A percentile compares a stretch with the other conserved stretches of the same genome.
These are phyloP conservation scores for Platycnemis pennipes DNA, from an alignment of 2,888 invertebrate species.

Conservation along the genomic window DNA sequence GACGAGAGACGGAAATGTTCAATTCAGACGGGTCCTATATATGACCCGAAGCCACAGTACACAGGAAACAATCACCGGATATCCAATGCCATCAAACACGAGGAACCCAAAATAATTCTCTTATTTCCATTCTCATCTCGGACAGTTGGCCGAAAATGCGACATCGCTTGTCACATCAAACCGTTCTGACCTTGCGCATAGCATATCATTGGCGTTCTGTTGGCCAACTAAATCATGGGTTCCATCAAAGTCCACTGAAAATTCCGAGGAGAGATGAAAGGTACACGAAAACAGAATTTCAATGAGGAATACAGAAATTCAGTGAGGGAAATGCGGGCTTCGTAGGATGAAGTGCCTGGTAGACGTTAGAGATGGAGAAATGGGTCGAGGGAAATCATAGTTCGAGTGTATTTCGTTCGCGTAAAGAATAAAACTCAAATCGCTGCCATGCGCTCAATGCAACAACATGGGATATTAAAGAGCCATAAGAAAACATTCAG, in stretches of 20 bases:
- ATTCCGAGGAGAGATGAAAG: neutral
- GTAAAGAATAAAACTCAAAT: too few species aligned
- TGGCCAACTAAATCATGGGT: neutral
- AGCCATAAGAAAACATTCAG: too few species aligned
- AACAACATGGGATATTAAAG: too few species aligned
- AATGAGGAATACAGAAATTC: neutral
- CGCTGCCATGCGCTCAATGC: too few species aligned
- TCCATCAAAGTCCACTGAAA: neutral
- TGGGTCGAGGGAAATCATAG: too few species aligned
- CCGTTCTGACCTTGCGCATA: neutral
- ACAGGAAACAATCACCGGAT: neutral
- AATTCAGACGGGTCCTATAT: neutral
- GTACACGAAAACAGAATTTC: neutral
- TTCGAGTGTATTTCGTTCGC: too few species aligned
- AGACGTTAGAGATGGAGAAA: too few species aligned
- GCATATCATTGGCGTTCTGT: neutral
- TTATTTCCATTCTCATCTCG: neutral
- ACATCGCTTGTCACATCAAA: conserved; percentile 28
- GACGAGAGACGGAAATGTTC: neutral
- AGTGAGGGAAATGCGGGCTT: neutral
- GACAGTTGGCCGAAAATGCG: neutral
- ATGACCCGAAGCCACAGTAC: too few species aligned
- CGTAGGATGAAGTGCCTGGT: neutral
- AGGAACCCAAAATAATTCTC: neutral
- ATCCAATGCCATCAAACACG: neutral